Base-by-base conservation (phyloP, 2,113 vertebrate genomes). In the Euleptes europaea region DNA sequence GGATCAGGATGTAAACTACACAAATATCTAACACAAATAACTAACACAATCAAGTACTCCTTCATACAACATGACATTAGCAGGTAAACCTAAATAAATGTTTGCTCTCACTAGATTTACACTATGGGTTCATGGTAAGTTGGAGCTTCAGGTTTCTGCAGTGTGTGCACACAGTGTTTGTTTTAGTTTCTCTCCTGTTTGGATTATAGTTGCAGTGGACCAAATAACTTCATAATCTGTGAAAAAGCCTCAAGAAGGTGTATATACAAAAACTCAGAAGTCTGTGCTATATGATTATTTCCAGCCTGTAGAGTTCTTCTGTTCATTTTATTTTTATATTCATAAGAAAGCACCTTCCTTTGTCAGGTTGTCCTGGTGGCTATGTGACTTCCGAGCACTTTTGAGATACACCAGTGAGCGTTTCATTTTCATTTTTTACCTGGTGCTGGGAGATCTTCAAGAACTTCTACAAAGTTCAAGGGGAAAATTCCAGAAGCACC, bases 381-480 rank as follows among this genome's bases (percentile, higher is more conserved):
- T 63, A 49, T 33, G 31, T n/a, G n/a, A 51, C 28, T n/a, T 15
- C 49, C 51, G 44, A 42, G 38, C 17, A n/a, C 19, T n/a, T 57
- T 65, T 74, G 35, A 19, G 7, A 47, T 17, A 47, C n/a, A 15
- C 44, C 21, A 71, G 49, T 57, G 26, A 83, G 33, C 42, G 14
- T 67, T 12, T 80, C 9, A 6, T 28, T 51, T 26, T 60, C 33
- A 47, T 83, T 40, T 89, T 87, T 44, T 83, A 93, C 90, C 94
- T 89, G 85, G 72, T 66, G 49, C 76, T 78, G 97, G 97, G 60
- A 97, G 96, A 90, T 98, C 97, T 92, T 99, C 98, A 63, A 98
- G 40, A 40, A 98, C 49, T 67, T 99, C 98, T 54, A 99, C 98
- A 51, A 98, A 99, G 91, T 97, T 98, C 23, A 99, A 95, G 42